These are phyloP conservation scores for Drosophila dives DNA, from an alignment of 2,888 invertebrate genomes.

Conservation along the genomic window DNA sequence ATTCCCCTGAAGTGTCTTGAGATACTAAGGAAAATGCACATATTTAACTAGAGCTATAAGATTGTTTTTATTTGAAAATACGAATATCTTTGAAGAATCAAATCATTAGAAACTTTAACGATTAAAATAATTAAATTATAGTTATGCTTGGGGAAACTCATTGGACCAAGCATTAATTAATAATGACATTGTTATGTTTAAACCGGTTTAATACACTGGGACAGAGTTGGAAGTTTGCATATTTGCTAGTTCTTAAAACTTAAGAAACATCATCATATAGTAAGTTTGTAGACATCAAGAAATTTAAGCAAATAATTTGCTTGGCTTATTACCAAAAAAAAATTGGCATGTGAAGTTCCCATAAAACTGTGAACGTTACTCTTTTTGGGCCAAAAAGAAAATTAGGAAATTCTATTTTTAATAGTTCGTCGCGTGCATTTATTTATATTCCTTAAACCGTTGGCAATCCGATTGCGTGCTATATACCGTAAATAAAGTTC, in stretches of 20 bases:
- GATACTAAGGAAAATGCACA: conserved; percentile 23
- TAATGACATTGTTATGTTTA: not conserved
- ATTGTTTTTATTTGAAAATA: conserved; percentile 3
- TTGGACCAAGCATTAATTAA: not conserved
- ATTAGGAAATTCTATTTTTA: conserved; percentile 43
- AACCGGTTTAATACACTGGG: not conserved
- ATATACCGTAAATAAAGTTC: conserved; percentile 12
- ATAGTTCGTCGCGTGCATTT: conserved; percentile 37
- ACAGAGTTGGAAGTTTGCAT: not conserved
- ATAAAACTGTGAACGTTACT: not conserved
- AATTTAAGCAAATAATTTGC: conserved; percentile 8
- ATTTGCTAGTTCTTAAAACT: not conserved
- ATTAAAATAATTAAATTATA: not conserved
- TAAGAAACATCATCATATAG: not conserved
- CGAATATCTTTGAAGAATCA: not conserved
- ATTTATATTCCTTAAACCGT: conserved; percentile 38
- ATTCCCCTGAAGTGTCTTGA: conserved; percentile 39
- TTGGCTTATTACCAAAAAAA: conserved; percentile 2
- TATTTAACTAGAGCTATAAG: conserved; percentile 9
- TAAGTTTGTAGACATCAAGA: not conserved
- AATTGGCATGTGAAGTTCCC: not conserved
- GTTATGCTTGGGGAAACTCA: not conserved
- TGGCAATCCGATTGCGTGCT: conserved; percentile 33
- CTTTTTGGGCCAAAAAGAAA: conserved; percentile 1
- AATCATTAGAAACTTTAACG: conserved; percentile 9